phyloP scores from a whole-genome alignment of 1,140 invertebrate species.

The Lepidurus couesii region DNA sequence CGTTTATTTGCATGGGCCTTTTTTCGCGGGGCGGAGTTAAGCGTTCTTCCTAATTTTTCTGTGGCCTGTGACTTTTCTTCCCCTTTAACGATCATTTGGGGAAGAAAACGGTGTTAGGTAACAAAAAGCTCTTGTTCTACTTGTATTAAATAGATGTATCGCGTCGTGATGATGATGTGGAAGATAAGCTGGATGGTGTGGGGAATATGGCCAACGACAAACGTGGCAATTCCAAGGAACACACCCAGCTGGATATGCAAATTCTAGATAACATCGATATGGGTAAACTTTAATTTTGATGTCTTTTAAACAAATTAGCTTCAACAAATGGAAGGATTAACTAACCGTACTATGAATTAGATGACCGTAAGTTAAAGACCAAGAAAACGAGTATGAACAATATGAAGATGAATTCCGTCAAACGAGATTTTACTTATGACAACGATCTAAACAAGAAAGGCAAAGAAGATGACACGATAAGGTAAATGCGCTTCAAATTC shows the following conservation, averaged over 20 bases:
- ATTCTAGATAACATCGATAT: constrained; percentile 7
- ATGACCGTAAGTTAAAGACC: constrained; percentile 43
- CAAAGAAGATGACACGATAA: constrained; percentile 53
- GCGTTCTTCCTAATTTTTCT: not conserved
- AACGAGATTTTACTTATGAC: constrained; percentile 39
- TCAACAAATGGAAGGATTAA: not conserved
- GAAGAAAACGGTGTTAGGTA: not conserved
- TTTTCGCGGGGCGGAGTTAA: not conserved
- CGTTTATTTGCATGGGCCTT: not conserved
- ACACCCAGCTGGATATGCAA: constrained; percentile 7
- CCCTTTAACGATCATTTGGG: not conserved
- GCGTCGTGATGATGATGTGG: not conserved
- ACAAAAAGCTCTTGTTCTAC: not conserved
- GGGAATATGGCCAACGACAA: not conserved
- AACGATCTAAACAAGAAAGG: constrained; percentile 31
- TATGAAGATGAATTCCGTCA: constrained; percentile 64
- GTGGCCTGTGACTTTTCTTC: not conserved
- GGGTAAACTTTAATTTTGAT: not conserved
- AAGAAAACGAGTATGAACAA: constrained; percentile 66
- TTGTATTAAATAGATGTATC: not conserved
- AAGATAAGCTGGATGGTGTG: not conserved
- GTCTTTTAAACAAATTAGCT: not conserved
- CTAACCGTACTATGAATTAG: not conserved
- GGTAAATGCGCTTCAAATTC: constrained; percentile 40
- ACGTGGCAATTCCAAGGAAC: not conserved